These are phyloP conservation scores for Philonicus albiceps DNA, from an alignment of 2,888 invertebrate genomes.

Conservation along the genomic window DNA sequence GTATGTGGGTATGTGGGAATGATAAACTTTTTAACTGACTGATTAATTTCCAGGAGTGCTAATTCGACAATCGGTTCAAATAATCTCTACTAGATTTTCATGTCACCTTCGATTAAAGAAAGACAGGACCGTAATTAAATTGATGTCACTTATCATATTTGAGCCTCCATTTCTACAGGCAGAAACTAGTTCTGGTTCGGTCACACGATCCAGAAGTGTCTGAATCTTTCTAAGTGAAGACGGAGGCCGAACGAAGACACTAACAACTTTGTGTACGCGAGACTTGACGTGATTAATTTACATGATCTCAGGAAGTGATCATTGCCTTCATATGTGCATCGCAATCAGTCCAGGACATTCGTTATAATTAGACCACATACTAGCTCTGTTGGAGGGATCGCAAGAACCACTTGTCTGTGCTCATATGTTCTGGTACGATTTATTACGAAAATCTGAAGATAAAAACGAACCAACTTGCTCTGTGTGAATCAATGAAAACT, in stretches of 20 bases:
- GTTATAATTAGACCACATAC: constrained; percentile 46
- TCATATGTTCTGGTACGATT: constrained; percentile 44
- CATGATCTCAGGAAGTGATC: constrained; percentile 47
- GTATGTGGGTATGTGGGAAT: neutral
- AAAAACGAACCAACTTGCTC: constrained; percentile 21
- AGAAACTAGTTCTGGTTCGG: neutral
- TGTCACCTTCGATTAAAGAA: neutral
- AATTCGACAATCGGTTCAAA: neutral
- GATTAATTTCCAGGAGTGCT: neutral
- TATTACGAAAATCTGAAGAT: constrained; percentile 42
- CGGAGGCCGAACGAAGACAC: constrained; percentile 19
- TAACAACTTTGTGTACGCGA: constrained; percentile 12
- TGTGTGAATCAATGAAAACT: constrained; percentile 35
- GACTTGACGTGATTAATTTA: constrained; percentile 47
- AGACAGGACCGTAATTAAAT: constrained; percentile 25
- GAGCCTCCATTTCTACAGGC: neutral
- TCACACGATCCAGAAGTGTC: constrained; percentile 36
- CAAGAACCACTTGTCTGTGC: constrained; percentile 37
- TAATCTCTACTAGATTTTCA: neutral
- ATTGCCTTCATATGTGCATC: constrained; percentile 42
- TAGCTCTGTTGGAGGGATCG: constrained; percentile 32
- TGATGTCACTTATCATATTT: constrained; percentile 35
- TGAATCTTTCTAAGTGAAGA: constrained; percentile 5
- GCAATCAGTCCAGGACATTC: constrained; percentile 42
- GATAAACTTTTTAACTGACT: neutral